Evolutionary conservation across 2,113 vertebrate genomes (phyloP).

Genomic region (Jacana jacana): DNA sequence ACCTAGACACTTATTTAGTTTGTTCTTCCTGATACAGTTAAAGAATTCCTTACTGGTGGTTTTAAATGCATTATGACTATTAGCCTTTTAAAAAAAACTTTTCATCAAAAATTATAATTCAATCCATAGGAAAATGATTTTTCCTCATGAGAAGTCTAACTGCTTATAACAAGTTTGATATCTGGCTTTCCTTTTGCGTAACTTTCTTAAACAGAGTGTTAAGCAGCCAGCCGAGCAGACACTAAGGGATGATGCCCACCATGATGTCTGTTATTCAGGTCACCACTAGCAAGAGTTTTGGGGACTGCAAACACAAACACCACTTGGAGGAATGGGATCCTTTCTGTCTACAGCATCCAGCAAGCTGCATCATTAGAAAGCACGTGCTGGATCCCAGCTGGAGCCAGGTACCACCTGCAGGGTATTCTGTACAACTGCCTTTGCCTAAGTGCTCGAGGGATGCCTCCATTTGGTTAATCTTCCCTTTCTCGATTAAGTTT

Average conservation of each 20-base stretch:
- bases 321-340: background rate
- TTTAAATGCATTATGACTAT: background rate
- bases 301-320: background rate
- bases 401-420: background rate
- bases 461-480: background rate
- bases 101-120: background rate
- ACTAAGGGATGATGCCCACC: background rate
- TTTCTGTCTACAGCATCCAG: background rate
- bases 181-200: background rate
- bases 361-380: background rate
- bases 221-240: background rate
- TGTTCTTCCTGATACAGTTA: background rate
- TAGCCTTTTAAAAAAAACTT: background rate
- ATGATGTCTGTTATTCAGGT: background rate
- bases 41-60: background rate
- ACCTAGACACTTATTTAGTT: background rate
- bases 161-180: background rate
- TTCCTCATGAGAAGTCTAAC: background rate
- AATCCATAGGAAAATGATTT: background rate
- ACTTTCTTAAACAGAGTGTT: background rate
- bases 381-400: background rate
- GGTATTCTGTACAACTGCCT: background rate
- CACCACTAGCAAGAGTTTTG: background rate
- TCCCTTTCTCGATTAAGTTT: background rate
- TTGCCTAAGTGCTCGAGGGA: background rate